These are phyloP conservation scores for Holothuria scabra DNA, from an alignment of 53 echinoderm and acorn worm genomes.

Conservation along the genomic window DNA sequence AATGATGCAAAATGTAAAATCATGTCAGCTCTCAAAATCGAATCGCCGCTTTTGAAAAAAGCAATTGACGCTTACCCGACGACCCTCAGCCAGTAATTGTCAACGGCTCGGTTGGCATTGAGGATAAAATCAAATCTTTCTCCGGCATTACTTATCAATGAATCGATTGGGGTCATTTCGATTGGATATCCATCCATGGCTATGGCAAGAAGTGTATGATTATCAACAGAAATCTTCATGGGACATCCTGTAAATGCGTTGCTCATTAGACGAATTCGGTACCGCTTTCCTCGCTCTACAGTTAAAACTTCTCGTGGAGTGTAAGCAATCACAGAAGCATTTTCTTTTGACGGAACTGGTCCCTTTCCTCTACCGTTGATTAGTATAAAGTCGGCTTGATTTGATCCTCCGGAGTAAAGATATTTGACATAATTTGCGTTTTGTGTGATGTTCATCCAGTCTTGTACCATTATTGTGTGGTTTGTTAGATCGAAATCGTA, in stretches of 20 bases:
- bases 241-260: conserved; percentile 92
- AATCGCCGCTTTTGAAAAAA: too few relatives aligned
- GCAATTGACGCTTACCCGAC: conserved; percentile 66
- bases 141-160: conserved; percentile 83
- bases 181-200: conserved; percentile 81
- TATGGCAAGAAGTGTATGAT: conserved; percentile 75
- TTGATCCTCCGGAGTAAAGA: conserved; percentile 78
- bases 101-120: conserved; percentile 65
- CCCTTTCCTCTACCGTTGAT: conserved; percentile 89
- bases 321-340: conserved; percentile 29
- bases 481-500: conserved; percentile 84
- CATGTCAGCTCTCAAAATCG: too few relatives aligned
- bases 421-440: conserved; percentile 76
- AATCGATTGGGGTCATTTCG: conserved; percentile 61
- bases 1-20: too few relatives aligned
- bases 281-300: conserved; percentile 59
- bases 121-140: conserved; percentile 87
- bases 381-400: conserved; percentile 81
- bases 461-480: conserved; percentile 74
- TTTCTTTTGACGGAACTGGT: conserved; percentile 21
- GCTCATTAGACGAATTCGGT: conserved; percentile 81
- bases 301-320: conserved; percentile 72
- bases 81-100: conserved; percentile 85
- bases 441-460: conserved; percentile 84
- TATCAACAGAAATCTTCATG: conserved; percentile 81